Evolutionary conservation across 2,113 vertebrate genomes (phyloP), one percentile per base, ranked within the genome.

Genomic region (Hypomesus transpacificus): DNA sequence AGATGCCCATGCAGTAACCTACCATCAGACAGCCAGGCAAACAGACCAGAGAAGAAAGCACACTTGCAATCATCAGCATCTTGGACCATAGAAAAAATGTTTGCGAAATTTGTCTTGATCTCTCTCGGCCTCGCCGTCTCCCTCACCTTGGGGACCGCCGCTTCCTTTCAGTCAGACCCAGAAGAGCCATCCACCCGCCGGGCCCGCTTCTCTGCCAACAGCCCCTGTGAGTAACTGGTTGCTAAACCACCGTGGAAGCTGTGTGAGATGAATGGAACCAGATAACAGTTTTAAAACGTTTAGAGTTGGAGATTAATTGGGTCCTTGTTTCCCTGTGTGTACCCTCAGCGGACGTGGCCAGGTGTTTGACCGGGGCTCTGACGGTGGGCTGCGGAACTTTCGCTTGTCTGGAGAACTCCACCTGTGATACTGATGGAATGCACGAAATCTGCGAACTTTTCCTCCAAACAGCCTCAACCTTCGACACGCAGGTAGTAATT

Each of bases 351-450:
- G 96, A 98, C 77, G 95, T 98, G 70, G 87, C 96, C 39, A 93
- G 94, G 39, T 99, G 96, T 78, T 82, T 99, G 72, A 96, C 90
- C 70, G 91, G 88, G 0, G 94, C 96, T 0, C 90, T 97, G 13
- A 91, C 95, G 14, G 96, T 96, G 57, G 97, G 97, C 80, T 99
- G 97, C 0, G 94, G 94, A 0, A 94, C 95, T 71, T 98, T 98
- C 70, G 96, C 94, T 18, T 99, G 97, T 80, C 93, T 99, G 82
- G 97, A 99, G 81, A 99, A 98, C 87, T 95, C 96, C 2, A 98
- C 96, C 21, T 99, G 97, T 1, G 96, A 98, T 90, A 98, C 96
- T 0, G 94, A 96, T 16, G 97, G 97, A 11, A 94, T 98, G 94
- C 95, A 94, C 0, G 95, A 98, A 75, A 94, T 99, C 90, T 99